These are phyloP conservation scores for Platalea minor DNA, from an alignment of 2,797 vertebrate genomes.

Conservation along the genomic window DNA sequence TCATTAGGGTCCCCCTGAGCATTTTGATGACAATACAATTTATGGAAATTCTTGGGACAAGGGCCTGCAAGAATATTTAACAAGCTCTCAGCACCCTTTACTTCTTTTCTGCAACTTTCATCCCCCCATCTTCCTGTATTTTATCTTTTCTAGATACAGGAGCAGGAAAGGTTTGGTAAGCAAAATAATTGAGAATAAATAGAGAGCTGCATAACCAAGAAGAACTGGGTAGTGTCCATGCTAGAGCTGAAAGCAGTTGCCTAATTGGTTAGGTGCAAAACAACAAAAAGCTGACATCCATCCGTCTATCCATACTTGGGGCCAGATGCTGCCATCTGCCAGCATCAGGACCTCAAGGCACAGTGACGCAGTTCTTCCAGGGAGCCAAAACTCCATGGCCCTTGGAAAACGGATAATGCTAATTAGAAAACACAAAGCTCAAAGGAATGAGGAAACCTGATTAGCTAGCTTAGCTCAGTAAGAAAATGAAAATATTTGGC, in stretches of 20 bases:
- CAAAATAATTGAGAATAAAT: background rate
- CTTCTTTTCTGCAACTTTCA: background rate
- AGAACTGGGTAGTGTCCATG: background rate
- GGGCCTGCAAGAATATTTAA: constrained; percentile 6
- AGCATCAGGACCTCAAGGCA: background rate
- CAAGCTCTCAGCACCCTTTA: background rate
- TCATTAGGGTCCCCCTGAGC: background rate
- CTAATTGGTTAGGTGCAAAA: background rate
- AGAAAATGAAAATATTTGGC: constrained; percentile 5
- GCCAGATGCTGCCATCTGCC: background rate
- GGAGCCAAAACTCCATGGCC: background rate
- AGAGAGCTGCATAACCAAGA: background rate
- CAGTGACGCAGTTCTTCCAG: background rate
- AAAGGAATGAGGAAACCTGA: background rate
- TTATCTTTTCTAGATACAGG: background rate
- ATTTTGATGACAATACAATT: constrained; percentile 41
- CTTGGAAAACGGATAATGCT: constrained; percentile 3
- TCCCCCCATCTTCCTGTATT: background rate
- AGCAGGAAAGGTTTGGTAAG: background rate
- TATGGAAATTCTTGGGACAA: constrained; percentile 22
- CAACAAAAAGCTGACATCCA: background rate
- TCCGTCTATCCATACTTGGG: background rate
- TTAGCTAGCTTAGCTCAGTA: background rate
- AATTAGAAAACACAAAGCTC: constrained; percentile 20
- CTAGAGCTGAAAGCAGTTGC: background rate